A percentile compares a stretch with the other conserved stretches of the same genome.
Evolutionary conservation across 2,797 vertebrate genomes (phyloP).

Genomic region (Kryptolebias ocellatus): DNA sequence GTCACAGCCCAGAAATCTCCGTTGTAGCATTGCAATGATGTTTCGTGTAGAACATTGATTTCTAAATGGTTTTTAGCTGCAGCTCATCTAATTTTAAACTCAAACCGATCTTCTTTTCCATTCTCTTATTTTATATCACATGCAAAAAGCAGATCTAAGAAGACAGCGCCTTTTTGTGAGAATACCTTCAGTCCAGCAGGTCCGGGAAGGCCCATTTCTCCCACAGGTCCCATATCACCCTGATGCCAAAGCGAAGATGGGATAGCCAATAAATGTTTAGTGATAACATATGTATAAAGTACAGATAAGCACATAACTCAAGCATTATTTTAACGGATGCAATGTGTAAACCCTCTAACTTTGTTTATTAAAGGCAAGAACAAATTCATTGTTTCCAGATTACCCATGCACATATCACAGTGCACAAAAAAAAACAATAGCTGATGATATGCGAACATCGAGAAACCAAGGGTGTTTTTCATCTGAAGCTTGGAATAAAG

Average conservation of each 20-base stretch:
- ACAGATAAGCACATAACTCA: conserved; percentile 16
- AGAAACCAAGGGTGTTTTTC: conserved; percentile 26
- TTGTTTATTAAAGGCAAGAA: conserved; percentile 24
- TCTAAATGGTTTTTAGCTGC: neutral
- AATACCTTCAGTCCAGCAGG: conserved; percentile 95
- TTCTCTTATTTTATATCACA: conserved; percentile 9
- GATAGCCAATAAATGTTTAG: conserved; percentile 39
- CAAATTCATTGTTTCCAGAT: conserved; percentile 38
- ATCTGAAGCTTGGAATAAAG: conserved; percentile 20
- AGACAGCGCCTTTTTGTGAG: conserved; percentile 10
- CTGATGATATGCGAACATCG: conserved; percentile 22
- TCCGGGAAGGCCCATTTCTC: conserved; percentile 90
- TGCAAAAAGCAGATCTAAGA: conserved; percentile 3
- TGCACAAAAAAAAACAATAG: conserved; percentile 29
- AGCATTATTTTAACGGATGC: conserved; percentile 10
- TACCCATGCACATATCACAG: conserved; percentile 4
- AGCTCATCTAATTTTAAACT: conserved; percentile 2
- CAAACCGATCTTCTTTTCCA: neutral
- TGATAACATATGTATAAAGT: conserved; percentile 18
- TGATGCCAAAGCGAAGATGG: conserved; percentile 72
- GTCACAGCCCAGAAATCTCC: neutral
- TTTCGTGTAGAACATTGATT: neutral
- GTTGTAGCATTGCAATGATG: neutral
- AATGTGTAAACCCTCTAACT: conserved; percentile 13
- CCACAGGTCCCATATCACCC: conserved; percentile 93